Evolutionary conservation across 2,113 vertebrate genomes (phyloP).

Genomic region (Alethe castanea): DNA sequence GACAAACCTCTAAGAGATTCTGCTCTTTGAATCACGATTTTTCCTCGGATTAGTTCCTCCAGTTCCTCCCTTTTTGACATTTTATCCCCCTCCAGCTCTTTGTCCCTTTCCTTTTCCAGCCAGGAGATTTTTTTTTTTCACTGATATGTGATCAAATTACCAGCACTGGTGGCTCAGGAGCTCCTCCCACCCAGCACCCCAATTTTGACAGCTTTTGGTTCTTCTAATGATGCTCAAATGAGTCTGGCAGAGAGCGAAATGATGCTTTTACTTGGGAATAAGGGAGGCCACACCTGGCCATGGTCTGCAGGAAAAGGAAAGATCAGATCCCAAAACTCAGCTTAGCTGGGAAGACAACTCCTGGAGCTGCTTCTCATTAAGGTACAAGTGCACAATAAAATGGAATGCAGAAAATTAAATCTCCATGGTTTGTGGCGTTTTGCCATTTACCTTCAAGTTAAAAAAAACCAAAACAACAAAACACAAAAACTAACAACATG

Average conservation of each 20-base stretch:
- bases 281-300: background rate
- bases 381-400: background rate
- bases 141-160: background rate
- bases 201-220: background rate
- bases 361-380: slow-evolving; percentile 37
- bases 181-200: background rate
- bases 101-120: background rate
- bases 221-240: background rate
- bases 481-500: too few relatives aligned
- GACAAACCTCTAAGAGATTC: background rate
- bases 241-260: background rate
- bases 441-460: slow-evolving; percentile 26
- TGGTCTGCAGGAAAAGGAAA: background rate
- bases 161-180: background rate
- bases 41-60: background rate
- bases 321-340: background rate
- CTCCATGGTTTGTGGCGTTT: background rate
- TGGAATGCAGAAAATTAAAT: slow-evolving; percentile 48
- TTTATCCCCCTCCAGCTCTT: background rate
- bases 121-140: background rate
- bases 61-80: background rate
- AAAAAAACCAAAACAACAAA: too few relatives aligned
- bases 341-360: background rate
- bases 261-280: background rate
- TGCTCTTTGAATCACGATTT: background rate